Evolutionary conservation across 2,888 invertebrate species (phyloP), one percentile per base, ranked within the genome.

Genomic region (Cephus pulcher): DNA sequence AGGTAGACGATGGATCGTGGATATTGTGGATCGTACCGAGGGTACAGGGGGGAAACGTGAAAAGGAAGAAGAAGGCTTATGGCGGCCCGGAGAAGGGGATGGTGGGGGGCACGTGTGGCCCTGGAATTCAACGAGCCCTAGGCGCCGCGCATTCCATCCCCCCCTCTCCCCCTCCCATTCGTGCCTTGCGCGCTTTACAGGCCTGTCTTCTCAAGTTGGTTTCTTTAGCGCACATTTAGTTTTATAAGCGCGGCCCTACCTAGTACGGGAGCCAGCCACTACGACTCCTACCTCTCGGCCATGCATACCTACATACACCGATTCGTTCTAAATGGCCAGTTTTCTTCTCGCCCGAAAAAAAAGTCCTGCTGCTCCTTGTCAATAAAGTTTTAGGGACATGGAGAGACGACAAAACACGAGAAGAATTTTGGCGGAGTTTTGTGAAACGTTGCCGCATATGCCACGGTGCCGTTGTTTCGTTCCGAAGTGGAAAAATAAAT

Each of bases 141-240:
- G 93, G 93, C 93, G 93, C 93, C 93, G 92, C 93, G 92, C 93
- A 93, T 93, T 93, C 93, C 92, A 92, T 91, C 90, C 92, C 90
- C 90, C 84, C 92, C 83, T 82, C 81, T 79, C 76, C 76, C 78
- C 76, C 82, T 79, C 78, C 69, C 81, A 75, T 40, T 75, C 34
- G 76, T 34, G 74, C 78, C 78, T 77, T 69, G 75, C 71, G 74
- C 82, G 79, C 84, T 84, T 84, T 79, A 80, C 80, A 83, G 80
- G 81, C 84, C 82, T 84, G 85, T 84, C 84, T 84, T 84, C 40
- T 83, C 80, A 88, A 86, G 86, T 86, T 85, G 86, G 86, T 87
- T 85, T 83, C 86, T 85, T 86, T 81, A 83, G 83, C 84, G 80
- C 85, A 81, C 85, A 84, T 86, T 81, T 82, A 70, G 70, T 70